Evolutionary conservation across 2,888 invertebrate genomes (phyloP), one percentile per base, ranked within the genome.

Genomic region (Meta bourneti): DNA sequence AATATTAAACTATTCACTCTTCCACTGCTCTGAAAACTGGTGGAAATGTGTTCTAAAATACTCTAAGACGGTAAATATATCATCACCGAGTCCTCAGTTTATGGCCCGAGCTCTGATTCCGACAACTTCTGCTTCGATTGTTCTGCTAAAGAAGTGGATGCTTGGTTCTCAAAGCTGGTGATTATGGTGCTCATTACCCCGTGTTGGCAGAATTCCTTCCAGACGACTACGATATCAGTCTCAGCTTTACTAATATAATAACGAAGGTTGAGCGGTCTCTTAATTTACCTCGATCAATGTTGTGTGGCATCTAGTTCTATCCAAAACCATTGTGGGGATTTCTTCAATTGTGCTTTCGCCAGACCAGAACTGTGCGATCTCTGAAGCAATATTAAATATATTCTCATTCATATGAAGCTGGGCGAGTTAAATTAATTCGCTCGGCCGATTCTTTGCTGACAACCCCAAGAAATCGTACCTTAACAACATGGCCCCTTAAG

Each of bases 161-260:
- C 77, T 48, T 69, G 7, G 54, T 90, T 90, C 34, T 49, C 69
- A 75, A 86, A 90, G 81, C 19, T 54, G 72, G 85, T 90, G 90
- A 90, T 90, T 85, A 90, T 80, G 74, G 72, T 74, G 34, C 74
- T 85, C 80, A 75, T 54, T 80, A 61, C 61, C 34, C 84, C 90
- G 70, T 90, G 75, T 69, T 49, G 61, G 79, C 69, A 79, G 52
- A 80, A 70, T 85, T 81, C 78, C 78, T 84, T 79, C 70, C 54
- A 78, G 70, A 13, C 54, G 71, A 72, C 20, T 54, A 82, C 34
- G 78, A 71, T 89, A 61, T 49, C 72, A 82, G 20, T 49, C 34
- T 75, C 49, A 72, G 13, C 61, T 78, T 16, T 81, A 85, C 70
- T 81, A 74, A 71, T 54, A 83, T 75, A 48, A 75, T 86, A 81